Base-by-base conservation (phyloP, 2,888 invertebrate genomes). In the Balanococcus diminutus region DNA sequence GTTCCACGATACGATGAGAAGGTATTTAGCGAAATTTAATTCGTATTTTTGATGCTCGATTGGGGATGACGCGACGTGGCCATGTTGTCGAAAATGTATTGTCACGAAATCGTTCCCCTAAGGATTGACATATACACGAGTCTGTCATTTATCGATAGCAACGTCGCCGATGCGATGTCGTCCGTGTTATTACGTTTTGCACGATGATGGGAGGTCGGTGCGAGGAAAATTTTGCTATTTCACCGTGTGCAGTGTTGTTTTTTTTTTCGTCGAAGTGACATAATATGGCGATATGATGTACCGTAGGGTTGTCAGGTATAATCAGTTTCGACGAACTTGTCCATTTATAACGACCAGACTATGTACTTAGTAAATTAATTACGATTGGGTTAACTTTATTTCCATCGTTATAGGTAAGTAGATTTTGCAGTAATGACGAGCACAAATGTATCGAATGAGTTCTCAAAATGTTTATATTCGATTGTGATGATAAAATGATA, bases 21-120 rank as follows among this genome's bases (percentile, higher is more conserved):
- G 72, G 72, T 72, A 72, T 72, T 72, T 72, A 79, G 36, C 75
- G 75, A 28, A 67, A 67, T 67, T 67, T 79, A 79, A 79, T 79
- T 79, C 75, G 75, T 36, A 79, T 79, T 67, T 67, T 67, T 67
- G 67, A 28, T 28, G 67, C 67, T 67, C 28, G 28, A 28, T 28
- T 67, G 67, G n/a, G n/a, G 28, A 67, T 67, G 56, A 67, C 67
- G 28, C 67, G 67, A 67, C 25, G 61, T 28, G 67, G 28, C 22
- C 56, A 22, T 22, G 56, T 56, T 56, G 56, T 56, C 56, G 56
- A 56, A 67, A 67, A 67, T 22, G 56, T 56, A 67, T 67, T 67
- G 67, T 67, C 67, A 67, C 28, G 67, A 67, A 67, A 67, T 67
- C 67, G 67, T 25, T 67, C 67, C 67, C 67, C 67, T 14, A 67